Evolutionary conservation across 53 echinoderm and acorn worm genomes (phyloP), one percentile per base, ranked within the genome.

Genomic region (Arbacia lixula): DNA sequence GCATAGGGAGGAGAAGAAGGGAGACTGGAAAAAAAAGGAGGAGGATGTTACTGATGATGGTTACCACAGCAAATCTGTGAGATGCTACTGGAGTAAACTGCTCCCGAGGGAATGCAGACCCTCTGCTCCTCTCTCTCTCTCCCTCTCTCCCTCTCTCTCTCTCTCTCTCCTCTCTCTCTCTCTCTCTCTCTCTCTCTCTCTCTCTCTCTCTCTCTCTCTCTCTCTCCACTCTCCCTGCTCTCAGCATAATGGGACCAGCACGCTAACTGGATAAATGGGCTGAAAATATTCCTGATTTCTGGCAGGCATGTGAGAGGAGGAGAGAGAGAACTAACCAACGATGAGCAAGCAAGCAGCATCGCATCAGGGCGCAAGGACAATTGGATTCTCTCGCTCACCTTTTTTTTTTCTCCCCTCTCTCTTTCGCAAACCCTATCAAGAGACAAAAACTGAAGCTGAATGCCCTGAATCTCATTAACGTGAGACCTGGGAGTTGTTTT

Each of bases 241-340:
- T 4, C 28, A 4, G 51, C 72, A 72, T 72, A 29, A 72, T 72
- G 51, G 72, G 72, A 46, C 72, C 31, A 16, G 46, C 50, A 27
- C 26, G 72, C 72, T 72, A 72, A 72, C 51, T 46, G 72, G 72
- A 72, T 72, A 72, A 72, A 72, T 72, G 72, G 72, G 72, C 43
- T 72, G 21, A 30, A 72, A 72, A 72, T 72, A 72, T 42, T 50
- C 50, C 28, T 14, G 26, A 72, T 53, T 75, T 55, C 53, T 52
- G 53, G 31, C 54, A 33, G 52, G 9, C 9, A 46, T 46, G 49
- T 14, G 49, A 46, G 14, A 14, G 49, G 49, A 14, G 49, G 49
- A 46, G 14, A 46, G 14, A 46, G 14, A 46, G 8, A 14, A 46
- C 9, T 8, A 46, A 46, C 14, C n/a, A n/a, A n/a, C n/a, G n/a